phyloP scores from a whole-genome alignment of 2,113 vertebrate species.

The Osmerus mordax region DNA sequence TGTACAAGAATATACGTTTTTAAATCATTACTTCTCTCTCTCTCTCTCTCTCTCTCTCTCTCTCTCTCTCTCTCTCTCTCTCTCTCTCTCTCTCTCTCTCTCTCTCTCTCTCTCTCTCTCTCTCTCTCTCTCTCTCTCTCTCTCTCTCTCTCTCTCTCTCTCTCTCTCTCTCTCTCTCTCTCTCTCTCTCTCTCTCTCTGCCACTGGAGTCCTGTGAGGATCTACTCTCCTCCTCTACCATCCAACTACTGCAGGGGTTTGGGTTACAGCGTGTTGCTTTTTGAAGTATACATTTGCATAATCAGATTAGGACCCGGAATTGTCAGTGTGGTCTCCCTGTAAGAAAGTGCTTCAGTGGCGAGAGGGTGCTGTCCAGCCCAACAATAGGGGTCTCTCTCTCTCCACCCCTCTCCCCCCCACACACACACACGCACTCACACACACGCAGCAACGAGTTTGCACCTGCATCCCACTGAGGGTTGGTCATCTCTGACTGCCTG shows the following conservation, averaged over 20 bases:
- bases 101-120: conserved; percentile 30
- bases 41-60: background rate
- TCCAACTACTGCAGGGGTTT: conserved; percentile 52
- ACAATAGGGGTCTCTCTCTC: conserved; percentile 67
- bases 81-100: conserved; percentile 19
- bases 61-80: conserved; percentile 14
- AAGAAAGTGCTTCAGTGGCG: conserved; percentile 87
- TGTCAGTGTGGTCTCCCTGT: conserved; percentile 69
- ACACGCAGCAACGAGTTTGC: conserved; percentile 73
- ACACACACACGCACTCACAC: conserved; percentile 26
- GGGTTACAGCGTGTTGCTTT: conserved; percentile 84
- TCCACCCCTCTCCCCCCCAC: conserved; percentile 55
- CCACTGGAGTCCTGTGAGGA: background rate
- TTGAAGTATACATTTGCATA: conserved; percentile 99
- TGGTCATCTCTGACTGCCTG: conserved; percentile 70
- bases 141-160: conserved; percentile 4
- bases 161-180: conserved; percentile 11
- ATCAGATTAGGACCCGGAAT: conserved; percentile 90
- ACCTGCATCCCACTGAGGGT: conserved; percentile 78
- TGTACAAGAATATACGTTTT: background rate
- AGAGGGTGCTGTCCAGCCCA: conserved; percentile 72
- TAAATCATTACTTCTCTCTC: background rate
- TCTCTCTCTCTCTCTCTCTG: conserved; percentile 26
- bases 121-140: background rate
- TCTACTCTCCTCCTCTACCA: conserved; percentile 4